Evolutionary conservation across 2,113 vertebrate genomes (phyloP).

Genomic region (Agelaius tricolor): DNA sequence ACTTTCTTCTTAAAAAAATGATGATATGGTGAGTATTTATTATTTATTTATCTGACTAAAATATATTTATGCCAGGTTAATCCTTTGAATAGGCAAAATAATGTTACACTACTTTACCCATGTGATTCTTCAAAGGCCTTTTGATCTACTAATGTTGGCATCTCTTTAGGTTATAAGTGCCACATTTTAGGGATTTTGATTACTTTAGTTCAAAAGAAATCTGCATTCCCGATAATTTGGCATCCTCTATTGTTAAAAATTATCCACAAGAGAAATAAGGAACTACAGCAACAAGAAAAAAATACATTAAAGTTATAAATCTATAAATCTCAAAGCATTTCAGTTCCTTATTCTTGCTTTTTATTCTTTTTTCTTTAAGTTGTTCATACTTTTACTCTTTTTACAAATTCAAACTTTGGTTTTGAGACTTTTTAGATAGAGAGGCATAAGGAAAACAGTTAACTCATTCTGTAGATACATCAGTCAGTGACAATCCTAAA

Average conservation of each 20-base stretch:
- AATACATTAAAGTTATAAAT: neutral
- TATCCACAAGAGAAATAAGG: constrained; percentile 9
- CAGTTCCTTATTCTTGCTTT: neutral
- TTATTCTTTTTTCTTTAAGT: neutral
- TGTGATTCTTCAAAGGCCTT: neutral
- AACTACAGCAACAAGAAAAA: neutral
- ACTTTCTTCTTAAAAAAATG: neutral
- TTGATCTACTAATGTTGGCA: neutral
- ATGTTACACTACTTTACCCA: neutral
- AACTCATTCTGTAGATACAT: neutral
- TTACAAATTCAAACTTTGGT: neutral
- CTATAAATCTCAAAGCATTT: neutral
- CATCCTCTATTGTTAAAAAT: neutral
- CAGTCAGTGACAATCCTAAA: neutral
- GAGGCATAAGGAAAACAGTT: neutral
- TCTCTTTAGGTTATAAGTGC: neutral
- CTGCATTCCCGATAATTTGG: neutral
- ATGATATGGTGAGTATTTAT: neutral
- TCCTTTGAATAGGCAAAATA: neutral
- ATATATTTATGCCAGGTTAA: neutral
- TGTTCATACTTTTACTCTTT: neutral
- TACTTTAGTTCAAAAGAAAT: constrained; percentile 18
- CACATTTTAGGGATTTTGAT: neutral
- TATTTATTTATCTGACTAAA: neutral
- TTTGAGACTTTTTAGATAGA: neutral